Evolutionary conservation across 2,797 vertebrate species (phyloP), one percentile per base, ranked within the genome.

Genomic region (Sciaenops ocellatus): DNA sequence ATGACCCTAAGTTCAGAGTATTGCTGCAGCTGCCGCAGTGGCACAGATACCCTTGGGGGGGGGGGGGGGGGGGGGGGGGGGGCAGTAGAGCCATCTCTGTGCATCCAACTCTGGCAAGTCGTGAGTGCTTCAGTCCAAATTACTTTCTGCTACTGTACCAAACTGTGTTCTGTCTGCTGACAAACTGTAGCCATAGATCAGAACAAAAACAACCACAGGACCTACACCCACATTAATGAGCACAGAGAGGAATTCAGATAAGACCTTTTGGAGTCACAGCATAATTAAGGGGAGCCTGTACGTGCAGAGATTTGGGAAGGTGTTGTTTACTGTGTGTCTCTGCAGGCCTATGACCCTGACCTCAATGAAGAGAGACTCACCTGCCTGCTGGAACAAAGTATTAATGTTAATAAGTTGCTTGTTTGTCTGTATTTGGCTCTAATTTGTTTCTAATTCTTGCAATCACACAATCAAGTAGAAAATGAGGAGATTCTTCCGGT

Each of bases 41-140:
- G 42, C 56, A 67, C 47, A 38, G 47, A 52, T 22, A 16, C 13
- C 69, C 69, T 61, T 13, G 22, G 61, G 68, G 64, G 64, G 62
- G 41, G 3, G 1, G 64, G 6, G 30, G 6, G 30, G 6, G 24
- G 62, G 77, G 59, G 44, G 4, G 1, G 64, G 24, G 62, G 79
- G 76, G 73, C 48, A 56, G 78, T 26, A 11, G 13, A 28, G 54
- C 48, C 68, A 68, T 84, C 55, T 48, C 69, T 69, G 46, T 69
- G 41, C 34, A 67, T 61, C 62, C 20, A 41, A 51, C 44, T 80
- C 56, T 22, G 16, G 51, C 65, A 28, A 47, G 51, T 61, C n/a
- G 57, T 6, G 1, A 34, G 22, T 6, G 24, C 22, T 22, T 55
- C 28, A 46, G 12, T 78, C 68, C 26, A 38, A 38, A 8, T 60